A percentile compares a stretch with the other conserved stretches of the same genome.
Evolutionary conservation across 2,888 invertebrate species (phyloP).

Genomic region (Apamea monoglypha): DNA sequence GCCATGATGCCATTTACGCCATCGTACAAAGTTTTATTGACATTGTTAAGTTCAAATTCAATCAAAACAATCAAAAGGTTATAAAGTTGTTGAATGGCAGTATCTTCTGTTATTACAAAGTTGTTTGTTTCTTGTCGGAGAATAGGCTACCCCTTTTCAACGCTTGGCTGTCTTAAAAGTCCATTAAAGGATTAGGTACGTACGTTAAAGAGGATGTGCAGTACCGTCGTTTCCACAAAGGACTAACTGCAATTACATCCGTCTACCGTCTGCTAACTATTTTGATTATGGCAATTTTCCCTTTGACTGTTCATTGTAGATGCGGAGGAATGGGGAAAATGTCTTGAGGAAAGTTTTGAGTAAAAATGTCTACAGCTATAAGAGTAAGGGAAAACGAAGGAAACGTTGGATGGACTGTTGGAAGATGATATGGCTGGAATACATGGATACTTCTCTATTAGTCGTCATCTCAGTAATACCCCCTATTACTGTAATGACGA

Average conservation of each 20-base stretch:
- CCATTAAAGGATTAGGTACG: background rate
- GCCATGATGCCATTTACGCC: constrained; percentile 27
- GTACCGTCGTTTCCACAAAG: background rate
- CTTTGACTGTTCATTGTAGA: background rate
- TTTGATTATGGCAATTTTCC: background rate
- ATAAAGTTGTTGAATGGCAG: constrained; percentile 37
- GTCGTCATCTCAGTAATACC: too few relatives aligned
- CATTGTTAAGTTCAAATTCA: constrained; percentile 54
- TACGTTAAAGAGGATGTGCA: background rate
- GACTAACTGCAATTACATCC: background rate
- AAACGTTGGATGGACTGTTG: background rate
- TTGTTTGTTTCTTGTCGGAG: background rate
- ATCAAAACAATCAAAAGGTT: constrained; percentile 50
- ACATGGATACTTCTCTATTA: too few relatives aligned
- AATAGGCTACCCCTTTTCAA: background rate
- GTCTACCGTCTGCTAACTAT: background rate
- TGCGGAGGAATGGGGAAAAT: background rate
- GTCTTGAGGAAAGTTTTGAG: background rate
- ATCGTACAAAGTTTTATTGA: constrained; percentile 56
- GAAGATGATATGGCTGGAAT: background rate
- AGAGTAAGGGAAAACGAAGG: too few relatives aligned
- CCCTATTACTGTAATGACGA: too few relatives aligned
- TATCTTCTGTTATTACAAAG: background rate
- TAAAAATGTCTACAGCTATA: background rate
- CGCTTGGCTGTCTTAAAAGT: background rate